These are phyloP conservation scores for Pollenia amentaria DNA, from an alignment of 2,888 invertebrate genomes.

Conservation along the genomic window DNA sequence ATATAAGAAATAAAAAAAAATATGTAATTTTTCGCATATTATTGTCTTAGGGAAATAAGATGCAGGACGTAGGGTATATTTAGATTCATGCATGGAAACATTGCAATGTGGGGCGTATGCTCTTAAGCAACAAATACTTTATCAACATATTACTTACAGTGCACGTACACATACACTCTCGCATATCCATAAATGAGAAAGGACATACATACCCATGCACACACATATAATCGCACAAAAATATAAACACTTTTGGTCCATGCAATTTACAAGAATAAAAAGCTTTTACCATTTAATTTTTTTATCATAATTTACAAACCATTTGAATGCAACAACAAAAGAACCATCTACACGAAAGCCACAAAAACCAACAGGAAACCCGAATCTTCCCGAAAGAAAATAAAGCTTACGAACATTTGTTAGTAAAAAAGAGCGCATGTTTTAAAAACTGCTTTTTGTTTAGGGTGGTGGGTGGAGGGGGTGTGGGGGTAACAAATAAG, in stretches of 20 bases:
- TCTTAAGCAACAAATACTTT: constrained; percentile 40
- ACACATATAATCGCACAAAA: background rate
- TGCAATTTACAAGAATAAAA: constrained; percentile 24
- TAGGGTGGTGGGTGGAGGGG: too few species aligned
- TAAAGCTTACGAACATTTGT: background rate
- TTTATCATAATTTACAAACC: background rate
- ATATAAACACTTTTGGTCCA: constrained; percentile 14
- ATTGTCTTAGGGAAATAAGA: too few species aligned
- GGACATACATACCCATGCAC: background rate
- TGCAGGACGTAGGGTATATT: background rate
- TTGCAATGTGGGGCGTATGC: constrained; percentile 65
- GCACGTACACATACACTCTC: background rate
- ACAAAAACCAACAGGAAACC: background rate
- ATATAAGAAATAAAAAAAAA: too few species aligned
- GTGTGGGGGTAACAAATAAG: constrained; percentile 11
- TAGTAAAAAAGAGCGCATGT: constrained; percentile 54
- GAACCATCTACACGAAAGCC: background rate
- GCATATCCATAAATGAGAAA: background rate
- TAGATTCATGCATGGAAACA: constrained; percentile 2
- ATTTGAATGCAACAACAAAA: constrained; percentile 19
- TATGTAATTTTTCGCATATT: too few species aligned
- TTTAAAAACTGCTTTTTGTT: background rate
- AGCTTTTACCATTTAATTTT: constrained; percentile 12
- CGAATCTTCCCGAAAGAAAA: background rate
- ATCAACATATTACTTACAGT: constrained; percentile 19